Conservation (phyloP, 2,113 vertebrate genomes). For the Calyptommatus sinebrachiatus region DNA sequence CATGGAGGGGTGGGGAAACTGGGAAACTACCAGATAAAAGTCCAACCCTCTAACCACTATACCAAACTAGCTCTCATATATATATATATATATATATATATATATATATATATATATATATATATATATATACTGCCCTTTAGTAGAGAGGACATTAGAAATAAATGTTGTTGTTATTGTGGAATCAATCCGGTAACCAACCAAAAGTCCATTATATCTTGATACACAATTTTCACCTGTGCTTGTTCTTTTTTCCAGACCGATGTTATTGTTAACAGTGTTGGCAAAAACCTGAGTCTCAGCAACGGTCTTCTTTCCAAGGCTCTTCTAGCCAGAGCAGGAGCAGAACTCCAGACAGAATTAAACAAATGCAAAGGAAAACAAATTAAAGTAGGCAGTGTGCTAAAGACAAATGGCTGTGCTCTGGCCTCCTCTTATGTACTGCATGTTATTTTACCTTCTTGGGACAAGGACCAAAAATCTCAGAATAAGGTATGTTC, state of each 20-base stretch:
- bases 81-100: too few species aligned
- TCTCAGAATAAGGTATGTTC: conserved; percentile 70
- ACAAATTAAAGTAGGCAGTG: conserved; percentile 42
- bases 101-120: too few species aligned
- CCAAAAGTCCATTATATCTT: too few species aligned
- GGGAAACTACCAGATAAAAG: too few species aligned
- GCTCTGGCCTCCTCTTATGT: conserved; percentile 72
- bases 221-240: neutral
- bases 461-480: conserved; percentile 49
- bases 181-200: too few species aligned
- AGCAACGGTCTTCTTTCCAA: conserved; percentile 67
- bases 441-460: conserved; percentile 75
- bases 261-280: conserved; percentile 75
- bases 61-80: too few species aligned
- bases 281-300: conserved; percentile 71
- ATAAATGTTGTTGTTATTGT: too few species aligned
- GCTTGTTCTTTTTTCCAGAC: conserved; percentile 63
- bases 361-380: conserved; percentile 36
- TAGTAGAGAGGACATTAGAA: too few species aligned
- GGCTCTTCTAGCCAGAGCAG: conserved; percentile 76
- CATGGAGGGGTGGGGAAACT: too few species aligned
- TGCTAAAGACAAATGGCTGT: conserved; percentile 77
- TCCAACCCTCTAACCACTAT: too few species aligned
- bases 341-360: conserved; percentile 74
- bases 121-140: too few species aligned